These are phyloP conservation scores for Neodontobutis hainanensis DNA, from an alignment of 2,113 vertebrate species.

Conservation along the genomic window DNA sequence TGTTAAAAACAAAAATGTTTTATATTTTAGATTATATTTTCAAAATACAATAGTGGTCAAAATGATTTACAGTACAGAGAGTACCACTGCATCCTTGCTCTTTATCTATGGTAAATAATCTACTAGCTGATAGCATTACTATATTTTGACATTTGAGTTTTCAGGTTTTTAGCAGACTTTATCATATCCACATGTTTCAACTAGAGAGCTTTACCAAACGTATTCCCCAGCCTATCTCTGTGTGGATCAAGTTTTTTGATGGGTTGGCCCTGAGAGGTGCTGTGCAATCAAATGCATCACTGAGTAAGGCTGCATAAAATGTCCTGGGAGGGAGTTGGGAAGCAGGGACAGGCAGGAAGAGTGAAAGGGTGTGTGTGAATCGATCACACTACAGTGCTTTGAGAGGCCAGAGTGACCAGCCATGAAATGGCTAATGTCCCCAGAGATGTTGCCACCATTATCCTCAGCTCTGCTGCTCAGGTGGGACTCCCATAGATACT, in stretches of 20 bases:
- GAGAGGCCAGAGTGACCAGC: slow-evolving; percentile 65
- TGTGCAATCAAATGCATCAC: slow-evolving; percentile 77
- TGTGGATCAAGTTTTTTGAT: slow-evolving; percentile 62
- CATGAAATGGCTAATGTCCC: slow-evolving; percentile 71
- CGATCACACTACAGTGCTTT: slow-evolving; percentile 48
- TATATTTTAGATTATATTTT: background rate
- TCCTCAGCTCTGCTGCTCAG: slow-evolving; percentile 13
- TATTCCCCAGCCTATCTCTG: slow-evolving; percentile 53
- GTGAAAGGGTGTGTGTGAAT: slow-evolving; percentile 39
- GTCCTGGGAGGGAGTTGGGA: slow-evolving; percentile 50
- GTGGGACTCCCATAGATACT: slow-evolving; percentile 10
- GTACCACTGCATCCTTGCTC: background rate
- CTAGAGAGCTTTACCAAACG: slow-evolving; percentile 50
- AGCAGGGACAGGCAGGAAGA: slow-evolving; percentile 22
- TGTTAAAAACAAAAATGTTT: background rate
- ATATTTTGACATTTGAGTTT: slow-evolving; percentile 40
- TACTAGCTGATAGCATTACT: background rate
- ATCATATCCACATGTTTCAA: slow-evolving; percentile 50
- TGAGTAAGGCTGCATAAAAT: slow-evolving; percentile 65
- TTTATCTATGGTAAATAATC: slow-evolving; percentile 26
- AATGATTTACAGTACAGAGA: background rate
- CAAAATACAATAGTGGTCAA: background rate
- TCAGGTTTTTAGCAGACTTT: slow-evolving; percentile 57
- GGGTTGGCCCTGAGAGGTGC: slow-evolving; percentile 64
- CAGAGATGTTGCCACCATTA: slow-evolving; percentile 38